phyloP scores from a whole-genome alignment of 2,888 invertebrate species.

The Scelioninae gen. 2 region DNA sequence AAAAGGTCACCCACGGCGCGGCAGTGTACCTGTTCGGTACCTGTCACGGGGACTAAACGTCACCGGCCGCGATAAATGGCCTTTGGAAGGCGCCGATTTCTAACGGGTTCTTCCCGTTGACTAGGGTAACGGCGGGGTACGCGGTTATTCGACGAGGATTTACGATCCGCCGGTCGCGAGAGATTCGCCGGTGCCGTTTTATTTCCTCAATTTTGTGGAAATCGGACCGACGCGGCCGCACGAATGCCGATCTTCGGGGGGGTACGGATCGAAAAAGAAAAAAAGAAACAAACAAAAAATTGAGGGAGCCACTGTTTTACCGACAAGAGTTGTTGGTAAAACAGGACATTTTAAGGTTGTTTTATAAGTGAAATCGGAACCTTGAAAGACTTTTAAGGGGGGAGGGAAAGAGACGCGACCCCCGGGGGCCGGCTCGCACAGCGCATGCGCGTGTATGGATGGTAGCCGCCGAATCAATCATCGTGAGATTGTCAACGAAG shows the following conservation, averaged over 20 bases:
- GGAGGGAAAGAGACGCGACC: constrained; percentile 55
- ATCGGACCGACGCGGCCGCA: too few relatives aligned
- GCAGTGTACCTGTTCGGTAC: constrained; percentile 31
- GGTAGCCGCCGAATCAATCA: constrained; percentile 62
- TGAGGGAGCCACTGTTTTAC: too few relatives aligned
- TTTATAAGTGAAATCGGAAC: too few relatives aligned
- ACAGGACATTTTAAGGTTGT: too few relatives aligned
- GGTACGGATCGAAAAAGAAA: too few relatives aligned
- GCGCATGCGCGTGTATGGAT: constrained; percentile 33
- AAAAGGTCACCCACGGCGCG: constrained; percentile 33
- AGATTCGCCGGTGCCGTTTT: too few relatives aligned
- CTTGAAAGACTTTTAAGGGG: too few relatives aligned
- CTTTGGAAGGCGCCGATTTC: constrained; percentile 70
- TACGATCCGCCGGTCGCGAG: constrained; percentile 63
- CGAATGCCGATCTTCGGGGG: too few relatives aligned
- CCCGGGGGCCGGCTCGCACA: constrained; percentile 59
- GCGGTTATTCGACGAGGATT: constrained; percentile 68
- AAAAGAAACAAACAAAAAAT: too few relatives aligned
- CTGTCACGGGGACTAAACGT: constrained; percentile 37
- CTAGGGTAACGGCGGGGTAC: constrained; percentile 54
- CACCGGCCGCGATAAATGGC: constrained; percentile 68
- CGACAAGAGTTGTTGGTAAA: too few relatives aligned
- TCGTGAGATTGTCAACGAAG: constrained; percentile 63
- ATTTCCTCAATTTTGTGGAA: too few relatives aligned
- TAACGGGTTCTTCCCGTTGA: constrained; percentile 63